phyloP scores from a whole-genome alignment of 2,888 invertebrate genomes.

The Microchrysa polita region DNA sequence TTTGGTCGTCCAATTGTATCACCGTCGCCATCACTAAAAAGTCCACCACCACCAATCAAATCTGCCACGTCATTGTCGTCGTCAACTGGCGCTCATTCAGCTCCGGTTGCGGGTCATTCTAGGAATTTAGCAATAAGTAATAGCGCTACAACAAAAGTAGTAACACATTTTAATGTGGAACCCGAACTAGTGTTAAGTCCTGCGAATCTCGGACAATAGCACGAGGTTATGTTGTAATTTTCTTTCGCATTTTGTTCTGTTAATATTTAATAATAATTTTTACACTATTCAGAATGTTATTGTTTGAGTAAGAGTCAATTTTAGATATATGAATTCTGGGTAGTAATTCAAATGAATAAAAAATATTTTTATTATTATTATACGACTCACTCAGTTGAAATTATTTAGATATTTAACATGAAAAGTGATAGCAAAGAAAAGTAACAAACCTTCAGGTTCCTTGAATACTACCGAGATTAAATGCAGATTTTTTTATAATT shows the following conservation, averaged over 20 bases:
- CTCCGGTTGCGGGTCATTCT: slow-evolving; percentile 28
- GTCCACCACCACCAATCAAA: slow-evolving; percentile 17
- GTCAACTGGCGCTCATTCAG: slow-evolving; percentile 18
- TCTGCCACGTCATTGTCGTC: neutral
- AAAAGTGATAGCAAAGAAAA: too few relatives aligned
- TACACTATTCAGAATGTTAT: too few relatives aligned
- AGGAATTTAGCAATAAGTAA: slow-evolving; percentile 24
- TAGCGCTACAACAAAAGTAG: slow-evolving; percentile 33
- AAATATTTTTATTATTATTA: too few relatives aligned
- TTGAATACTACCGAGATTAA: too few relatives aligned
- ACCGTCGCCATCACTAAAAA: slow-evolving; percentile 22
- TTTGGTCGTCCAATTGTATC: neutral
- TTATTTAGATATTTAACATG: too few relatives aligned
- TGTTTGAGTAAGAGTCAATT: too few relatives aligned
- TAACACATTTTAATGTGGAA: slow-evolving; percentile 53
- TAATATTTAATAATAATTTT: too few relatives aligned
- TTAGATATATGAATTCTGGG: too few relatives aligned
- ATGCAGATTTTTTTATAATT: too few relatives aligned
- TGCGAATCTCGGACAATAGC: slow-evolving; percentile 63
- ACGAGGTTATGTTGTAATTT: slow-evolving; percentile 23
- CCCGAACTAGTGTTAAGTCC: slow-evolving; percentile 64
- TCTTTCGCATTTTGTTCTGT: slow-evolving; percentile 1
- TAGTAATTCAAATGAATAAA: too few relatives aligned
- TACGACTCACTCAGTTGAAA: too few relatives aligned
- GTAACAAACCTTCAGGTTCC: too few relatives aligned